Evolutionary conservation across 2,113 vertebrate genomes (phyloP).

Genomic region (Bubo scandiacus): DNA sequence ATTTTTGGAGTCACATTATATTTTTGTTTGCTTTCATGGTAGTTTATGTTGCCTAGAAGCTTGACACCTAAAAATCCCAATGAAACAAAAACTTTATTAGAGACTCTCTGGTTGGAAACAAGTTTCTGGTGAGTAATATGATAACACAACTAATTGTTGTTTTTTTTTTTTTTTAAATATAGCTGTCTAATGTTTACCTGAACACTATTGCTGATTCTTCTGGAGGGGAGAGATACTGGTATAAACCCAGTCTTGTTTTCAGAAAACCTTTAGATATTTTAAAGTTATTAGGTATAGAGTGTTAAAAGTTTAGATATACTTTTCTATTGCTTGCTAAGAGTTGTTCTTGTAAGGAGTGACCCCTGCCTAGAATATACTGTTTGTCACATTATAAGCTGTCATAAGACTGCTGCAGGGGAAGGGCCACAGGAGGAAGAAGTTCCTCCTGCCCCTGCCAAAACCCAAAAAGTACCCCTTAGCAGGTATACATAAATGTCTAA

Average conservation of each 20-base stretch:
- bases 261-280: neutral
- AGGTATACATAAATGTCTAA: neutral
- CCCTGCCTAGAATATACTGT: neutral
- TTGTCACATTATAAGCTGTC: neutral
- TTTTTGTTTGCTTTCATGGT: neutral
- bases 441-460: neutral
- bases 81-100: neutral
- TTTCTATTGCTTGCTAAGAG: neutral
- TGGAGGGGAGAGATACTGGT: neutral
- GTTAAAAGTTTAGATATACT: neutral
- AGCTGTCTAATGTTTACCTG: neutral
- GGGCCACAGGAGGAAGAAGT: neutral
- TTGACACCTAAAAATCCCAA: neutral
- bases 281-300: neutral
- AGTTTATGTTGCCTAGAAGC: neutral
- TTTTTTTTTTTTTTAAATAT: neutral
- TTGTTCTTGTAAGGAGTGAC: neutral
- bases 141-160: neutral
- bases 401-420: neutral
- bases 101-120: neutral
- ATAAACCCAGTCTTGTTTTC: neutral
- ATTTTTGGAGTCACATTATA: neutral
- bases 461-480: neutral
- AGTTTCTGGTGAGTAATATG: neutral
- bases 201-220: neutral